Evolutionary conservation across 2,113 vertebrate genomes (phyloP).

Genomic region (Dicrurus megarhynchus): DNA sequence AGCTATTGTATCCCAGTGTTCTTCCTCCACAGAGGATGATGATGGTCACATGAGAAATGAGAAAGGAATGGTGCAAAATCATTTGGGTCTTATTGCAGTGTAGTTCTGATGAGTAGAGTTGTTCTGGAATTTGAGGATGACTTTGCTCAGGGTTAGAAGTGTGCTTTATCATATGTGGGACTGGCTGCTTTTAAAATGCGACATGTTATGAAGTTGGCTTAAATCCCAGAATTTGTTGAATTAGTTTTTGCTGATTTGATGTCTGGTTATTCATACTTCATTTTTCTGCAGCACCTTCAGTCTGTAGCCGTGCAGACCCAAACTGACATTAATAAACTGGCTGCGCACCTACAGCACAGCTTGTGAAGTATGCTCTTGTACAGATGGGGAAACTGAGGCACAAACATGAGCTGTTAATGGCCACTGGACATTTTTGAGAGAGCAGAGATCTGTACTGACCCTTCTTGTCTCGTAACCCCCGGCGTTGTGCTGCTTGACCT

Average conservation of each 20-base stretch:
- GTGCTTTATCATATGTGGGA: background rate
- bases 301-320: background rate
- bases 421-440: background rate
- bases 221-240: background rate
- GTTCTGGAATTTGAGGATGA: background rate
- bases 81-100: background rate
- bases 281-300: background rate
- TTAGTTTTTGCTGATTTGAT: background rate
- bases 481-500: background rate
- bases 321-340: background rate
- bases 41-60: background rate
- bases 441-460: background rate
- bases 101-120: background rate
- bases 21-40: background rate
- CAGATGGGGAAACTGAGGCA: background rate
- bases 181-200: background rate
- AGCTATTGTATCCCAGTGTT: background rate
- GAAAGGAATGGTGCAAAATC: background rate
- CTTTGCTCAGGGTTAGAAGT: background rate
- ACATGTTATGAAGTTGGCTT: background rate
- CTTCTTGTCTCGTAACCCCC: background rate
- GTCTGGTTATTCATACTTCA: background rate
- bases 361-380: background rate
- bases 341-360: background rate
- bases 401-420: background rate